Evolutionary conservation across 64 coral and sea anemone species (phyloP), one percentile per base, ranked within the genome.

Genomic region (Acropora tenuis): DNA sequence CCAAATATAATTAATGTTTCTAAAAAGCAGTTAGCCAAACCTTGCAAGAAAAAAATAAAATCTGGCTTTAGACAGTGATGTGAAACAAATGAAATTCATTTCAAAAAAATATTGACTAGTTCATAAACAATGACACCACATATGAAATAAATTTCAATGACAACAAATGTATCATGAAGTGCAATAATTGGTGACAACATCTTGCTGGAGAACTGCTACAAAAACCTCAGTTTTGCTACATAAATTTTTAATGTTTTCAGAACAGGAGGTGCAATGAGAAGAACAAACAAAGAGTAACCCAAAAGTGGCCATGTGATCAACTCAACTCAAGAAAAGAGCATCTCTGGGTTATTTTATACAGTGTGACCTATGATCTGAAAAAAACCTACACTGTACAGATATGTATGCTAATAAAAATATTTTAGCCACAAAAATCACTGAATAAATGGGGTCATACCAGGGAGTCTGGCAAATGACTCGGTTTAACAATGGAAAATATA

Each of bases 291-390:
- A 67, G 63, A 67, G 63, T 18, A 15, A 67, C 63, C 16, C 63
- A 67, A 67, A 67, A 13, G 63, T 67, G 63, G 63, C 11, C 63
- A 67, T 18, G 16, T 15, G 10, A 67, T 67, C 63, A 67, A 67
- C 63, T 67, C 63, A 67, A 67, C 63, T 67, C 63, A 67, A 67
- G 63, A 67, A 67, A 67, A 11, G 63, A 67, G 63, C 16, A 67
- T 67, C 1, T 67, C 63, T 67, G 63, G 63, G 63, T 67, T 67
- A 67, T 12, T 67, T 67, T 67, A 67, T 12, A 67, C 63, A 67
- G 63, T 67, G 63, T 67, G 63, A 67, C 63, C 63, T 67, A 67
- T 67, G 63, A 67, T 67, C 63, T 67, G 63, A 67, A 67, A 67
- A 67, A 67, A 53, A 53, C 50, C 63, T 67, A 15, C 63, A 67